Evolutionary conservation across 2,888 invertebrate species (phyloP), one percentile per base, ranked within the genome.

Genomic region (Drosophila colorata): DNA sequence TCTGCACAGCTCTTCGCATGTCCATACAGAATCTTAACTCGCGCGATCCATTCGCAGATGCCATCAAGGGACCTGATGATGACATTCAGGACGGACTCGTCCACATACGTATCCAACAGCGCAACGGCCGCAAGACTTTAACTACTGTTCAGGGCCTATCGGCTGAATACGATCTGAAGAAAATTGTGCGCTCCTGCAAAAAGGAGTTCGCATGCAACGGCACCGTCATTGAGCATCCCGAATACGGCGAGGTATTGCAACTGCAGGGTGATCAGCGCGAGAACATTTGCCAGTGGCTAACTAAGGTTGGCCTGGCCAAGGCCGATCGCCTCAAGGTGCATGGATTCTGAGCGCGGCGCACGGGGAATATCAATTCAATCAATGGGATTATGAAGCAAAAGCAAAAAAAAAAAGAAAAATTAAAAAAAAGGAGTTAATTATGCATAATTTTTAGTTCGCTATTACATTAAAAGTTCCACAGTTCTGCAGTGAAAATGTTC

Each of bases 201-300:
- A 98, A 98, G 95, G 98, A 99, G 95, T 99, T 99, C 94, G 99
- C 99, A 92, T 99, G 99, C 95, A 99, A 99, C 96, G 99, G 99
- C 93, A 99, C 99, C 91, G 99, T 99, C 93, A 99, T 99, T 91
- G 99, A 99, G 94, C 99, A 99, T 93, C 98, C 99, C 82, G 99
- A 99, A 94, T 99, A 99, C 96, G 99, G 99, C 92, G 99, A 99
- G 95, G 99, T 99, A 91, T 95, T 99, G 90, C 99, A 99, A 93
- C 95, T 99, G 91, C 99, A 99, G 93, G 99, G 99, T 90, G 99
- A 99, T 94, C 99, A 99, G 94, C 96, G 99, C 91, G 98, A 99
- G 93, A 98, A 98, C 93, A 99, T 99, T 94, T 98, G 98, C 93
- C 98, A 98, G 95, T 99, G 99, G 96, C 95, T 99, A 90, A 98